Percentiles rank a stretch among this genome's conserved stretches.
Conservation (phyloP, 1,140 invertebrate genomes). For the Neomicropteryx cornuta region DNA sequence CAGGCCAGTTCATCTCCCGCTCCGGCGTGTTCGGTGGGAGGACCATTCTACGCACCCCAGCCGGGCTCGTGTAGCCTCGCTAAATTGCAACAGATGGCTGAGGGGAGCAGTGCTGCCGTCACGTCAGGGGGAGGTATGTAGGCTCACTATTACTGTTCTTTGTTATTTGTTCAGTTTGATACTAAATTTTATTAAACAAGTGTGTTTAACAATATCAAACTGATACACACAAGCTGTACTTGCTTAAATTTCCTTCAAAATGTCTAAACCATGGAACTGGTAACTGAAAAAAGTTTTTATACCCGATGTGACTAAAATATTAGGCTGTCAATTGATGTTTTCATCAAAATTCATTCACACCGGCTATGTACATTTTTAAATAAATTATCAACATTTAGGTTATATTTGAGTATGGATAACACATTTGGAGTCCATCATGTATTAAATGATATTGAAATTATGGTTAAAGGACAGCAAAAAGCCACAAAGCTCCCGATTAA, state of each 20-base stretch:
- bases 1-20: no score
- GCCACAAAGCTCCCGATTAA: no score
- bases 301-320: no score
- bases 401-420: no score
- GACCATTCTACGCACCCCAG: conserved; percentile 22
- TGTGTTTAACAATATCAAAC: neutral
- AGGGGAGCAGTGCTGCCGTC: conserved; percentile 23
- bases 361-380: no score
- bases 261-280: neutral
- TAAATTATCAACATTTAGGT: no score
- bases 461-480: no score
- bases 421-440: no score
- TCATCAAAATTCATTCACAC: no score
- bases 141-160: conserved; percentile 5
- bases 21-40: conserved; percentile 10
- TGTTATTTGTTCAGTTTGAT: neutral
- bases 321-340: no score
- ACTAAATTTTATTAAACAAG: neutral
- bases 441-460: no score
- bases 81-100: conserved; percentile 40
- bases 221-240: neutral
- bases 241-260: neutral
- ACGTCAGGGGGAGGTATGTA: conserved; percentile 18
- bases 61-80: conserved; percentile 32
- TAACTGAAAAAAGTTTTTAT: neutral